Conservation (phyloP, 1,140 invertebrate genomes). For the Heliconius hermathena region DNA sequence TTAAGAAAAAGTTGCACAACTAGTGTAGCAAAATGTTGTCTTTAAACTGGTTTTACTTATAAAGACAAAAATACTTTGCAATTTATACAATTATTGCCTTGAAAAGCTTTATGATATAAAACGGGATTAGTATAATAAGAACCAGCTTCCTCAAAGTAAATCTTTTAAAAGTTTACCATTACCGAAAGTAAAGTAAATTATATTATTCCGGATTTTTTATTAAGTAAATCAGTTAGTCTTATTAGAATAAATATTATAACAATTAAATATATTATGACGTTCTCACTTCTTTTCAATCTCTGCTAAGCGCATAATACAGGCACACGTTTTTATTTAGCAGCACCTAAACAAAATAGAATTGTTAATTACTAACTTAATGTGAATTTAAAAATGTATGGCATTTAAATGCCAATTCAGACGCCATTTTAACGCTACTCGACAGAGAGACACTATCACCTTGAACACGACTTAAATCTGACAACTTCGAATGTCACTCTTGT, state of each 20-base stretch:
- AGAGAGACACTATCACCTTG: slow-evolving; percentile 77
- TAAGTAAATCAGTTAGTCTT: not conserved
- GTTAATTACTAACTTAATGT: slow-evolving; percentile 74
- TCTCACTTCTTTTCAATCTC: not conserved
- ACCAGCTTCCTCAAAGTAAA: not conserved
- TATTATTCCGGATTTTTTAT: not conserved
- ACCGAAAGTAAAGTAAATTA: not conserved
- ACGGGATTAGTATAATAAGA: slow-evolving; percentile 30
- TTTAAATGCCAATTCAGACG: slow-evolving; percentile 78
- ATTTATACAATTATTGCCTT: slow-evolving; percentile 12
- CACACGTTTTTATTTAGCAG: slow-evolving; percentile 69
- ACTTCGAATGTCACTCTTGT: slow-evolving; percentile 75
- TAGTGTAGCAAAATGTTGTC: slow-evolving; percentile 29
- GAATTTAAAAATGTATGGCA: slow-evolving; percentile 80
- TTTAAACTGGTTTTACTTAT: slow-evolving; percentile 30
- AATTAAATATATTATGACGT: not conserved
- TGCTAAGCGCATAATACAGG: slow-evolving; percentile 43
- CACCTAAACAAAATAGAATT: slow-evolving; percentile 69
- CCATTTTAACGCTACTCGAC: slow-evolving; percentile 73
- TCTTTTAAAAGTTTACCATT: not conserved
- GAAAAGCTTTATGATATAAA: not conserved
- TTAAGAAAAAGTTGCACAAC: slow-evolving; percentile 18
- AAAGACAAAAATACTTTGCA: slow-evolving; percentile 21
- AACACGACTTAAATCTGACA: slow-evolving; percentile 80
- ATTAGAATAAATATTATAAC: not conserved